Conservation (phyloP, 2,888 invertebrate genomes). For the Thecocarcelia acutangulata region DNA sequence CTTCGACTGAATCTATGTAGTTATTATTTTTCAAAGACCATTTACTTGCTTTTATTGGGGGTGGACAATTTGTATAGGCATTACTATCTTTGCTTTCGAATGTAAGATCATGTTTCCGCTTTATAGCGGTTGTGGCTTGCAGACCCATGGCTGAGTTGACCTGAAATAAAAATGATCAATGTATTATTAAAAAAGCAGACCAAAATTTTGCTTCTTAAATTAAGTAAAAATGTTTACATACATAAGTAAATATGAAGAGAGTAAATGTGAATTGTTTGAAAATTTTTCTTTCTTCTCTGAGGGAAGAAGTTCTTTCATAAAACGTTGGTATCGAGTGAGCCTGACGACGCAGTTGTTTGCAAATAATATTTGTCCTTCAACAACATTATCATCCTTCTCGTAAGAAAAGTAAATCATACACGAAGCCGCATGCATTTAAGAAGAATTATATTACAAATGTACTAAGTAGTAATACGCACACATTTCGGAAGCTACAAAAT, state of each 20-base stretch:
- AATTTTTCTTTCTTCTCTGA: not conserved
- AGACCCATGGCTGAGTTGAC: conserved; percentile 87
- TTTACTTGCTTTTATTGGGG: conserved; percentile 83
- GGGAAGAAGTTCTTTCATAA: conserved; percentile 40
- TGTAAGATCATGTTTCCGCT: conserved; percentile 85
- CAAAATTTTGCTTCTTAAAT: not conserved
- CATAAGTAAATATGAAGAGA: not conserved
- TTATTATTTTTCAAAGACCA: conserved; percentile 82
- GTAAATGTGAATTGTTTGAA: not conserved
- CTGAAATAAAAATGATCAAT: conserved; percentile 71
- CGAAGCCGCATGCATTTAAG: not conserved
- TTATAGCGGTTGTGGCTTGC: conserved; percentile 86
- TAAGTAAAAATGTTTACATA: not conserved
- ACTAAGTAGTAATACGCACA: conserved; percentile 20
- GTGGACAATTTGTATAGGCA: conserved; percentile 82
- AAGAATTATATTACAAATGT: conserved; percentile 45
- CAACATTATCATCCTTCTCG: conserved; percentile 37
- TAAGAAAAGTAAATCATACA: conserved; percentile 14
- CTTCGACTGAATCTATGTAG: conserved; percentile 77
- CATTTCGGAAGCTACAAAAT: conserved; percentile 50
- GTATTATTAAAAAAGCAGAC: conserved; percentile 20
- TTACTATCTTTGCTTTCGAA: conserved; percentile 82
- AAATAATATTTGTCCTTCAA: conserved; percentile 41
- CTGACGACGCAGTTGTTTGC: conserved; percentile 64
- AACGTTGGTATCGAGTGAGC: conserved; percentile 36